Conservation (phyloP, 2,888 invertebrate genomes). For the Apoda limacodes region DNA sequence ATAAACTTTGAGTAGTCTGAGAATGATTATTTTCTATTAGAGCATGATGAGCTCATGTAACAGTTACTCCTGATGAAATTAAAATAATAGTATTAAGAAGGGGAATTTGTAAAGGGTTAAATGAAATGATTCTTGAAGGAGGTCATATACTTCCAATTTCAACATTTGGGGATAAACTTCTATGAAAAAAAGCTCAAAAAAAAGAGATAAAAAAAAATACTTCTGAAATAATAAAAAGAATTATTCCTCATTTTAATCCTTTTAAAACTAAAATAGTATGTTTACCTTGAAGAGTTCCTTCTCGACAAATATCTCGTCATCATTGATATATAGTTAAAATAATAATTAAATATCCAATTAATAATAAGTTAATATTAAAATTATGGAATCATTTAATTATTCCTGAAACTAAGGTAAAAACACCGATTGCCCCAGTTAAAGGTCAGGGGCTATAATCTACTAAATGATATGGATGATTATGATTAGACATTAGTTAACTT, state of each 20-base stretch:
- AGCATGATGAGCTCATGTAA: slow-evolving; percentile 69
- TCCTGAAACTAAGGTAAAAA: no score
- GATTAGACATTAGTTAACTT: slow-evolving; percentile 70
- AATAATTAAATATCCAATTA: slow-evolving; percentile 56
- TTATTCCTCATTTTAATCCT: slow-evolving; percentile 77
- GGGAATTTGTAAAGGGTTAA: slow-evolving; percentile 79
- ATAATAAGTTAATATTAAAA: no score
- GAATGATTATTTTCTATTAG: slow-evolving; percentile 47
- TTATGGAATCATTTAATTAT: no score
- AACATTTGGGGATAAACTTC: slow-evolving; percentile 44
- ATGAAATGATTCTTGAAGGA: slow-evolving; percentile 69
- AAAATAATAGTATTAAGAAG: slow-evolving; percentile 79
- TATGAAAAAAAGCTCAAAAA: slow-evolving; percentile 72
- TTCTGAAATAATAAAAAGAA: slow-evolving; percentile 80
- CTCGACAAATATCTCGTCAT: slow-evolving; percentile 78
- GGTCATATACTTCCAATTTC: slow-evolving; percentile 69
- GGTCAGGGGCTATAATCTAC: no score
- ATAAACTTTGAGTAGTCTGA: slow-evolving; percentile 51
- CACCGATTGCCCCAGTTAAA: no score
- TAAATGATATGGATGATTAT: slow-evolving; percentile 73
- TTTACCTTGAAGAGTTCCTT: slow-evolving; percentile 74
- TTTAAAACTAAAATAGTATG: slow-evolving; percentile 70
- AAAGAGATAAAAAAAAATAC: slow-evolving; percentile 71
- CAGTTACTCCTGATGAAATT: slow-evolving; percentile 75
- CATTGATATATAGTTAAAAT: slow-evolving; percentile 72